Base-by-base conservation (phyloP, 2,797 vertebrate species). In the Furcifer pardalis region DNA sequence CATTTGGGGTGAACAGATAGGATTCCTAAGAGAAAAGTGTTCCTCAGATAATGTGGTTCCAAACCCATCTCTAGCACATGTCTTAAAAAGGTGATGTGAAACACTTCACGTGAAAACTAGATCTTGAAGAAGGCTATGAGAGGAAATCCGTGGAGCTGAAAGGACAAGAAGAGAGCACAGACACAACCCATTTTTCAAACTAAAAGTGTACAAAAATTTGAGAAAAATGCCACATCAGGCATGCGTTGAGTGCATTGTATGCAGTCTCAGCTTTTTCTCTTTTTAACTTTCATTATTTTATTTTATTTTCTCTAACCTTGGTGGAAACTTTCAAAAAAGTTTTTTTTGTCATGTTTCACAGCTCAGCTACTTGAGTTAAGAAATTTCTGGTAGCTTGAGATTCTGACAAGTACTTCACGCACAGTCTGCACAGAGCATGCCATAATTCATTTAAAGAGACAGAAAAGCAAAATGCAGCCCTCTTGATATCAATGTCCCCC, bases 301-400 rank as follows among this genome's bases (percentile, higher is more conserved):
- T 3, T 56, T 19, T 49, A 7, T 49, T 44, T 32, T 49, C 35
- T 1, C 4, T 21, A 27, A 81, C 56, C 78, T 82, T 17, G 9
- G 90, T 84, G 84, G 65, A 88, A 46, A 65, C 87, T 83, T 44
- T 89, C 27, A 87, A 68, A 86, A 79, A 85, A 15, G 85, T n/a
- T 82, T 90, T 92, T 37, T n/a, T n/a, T n/a, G 87, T 90, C 90
- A 76, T 30, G 0, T 40, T 91, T 89, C 89, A 56, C 83, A 78
- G 90, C 88, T 91, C 65, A 1, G 49, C 0, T 89, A 86, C 93
- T 92, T 83, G 75, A 89, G 87, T 88, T 80, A 83, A 88, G 88
- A 77, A 91, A 90, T 86, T 84, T 87, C 1, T 63, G 7, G 81
- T 81, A 84, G 89, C 85, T 80, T 89, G 80, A 90, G 89, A 86